These are phyloP conservation scores for Trichonephila inaurata DNA, from an alignment of 1,140 invertebrate genomes.

Conservation along the genomic window DNA sequence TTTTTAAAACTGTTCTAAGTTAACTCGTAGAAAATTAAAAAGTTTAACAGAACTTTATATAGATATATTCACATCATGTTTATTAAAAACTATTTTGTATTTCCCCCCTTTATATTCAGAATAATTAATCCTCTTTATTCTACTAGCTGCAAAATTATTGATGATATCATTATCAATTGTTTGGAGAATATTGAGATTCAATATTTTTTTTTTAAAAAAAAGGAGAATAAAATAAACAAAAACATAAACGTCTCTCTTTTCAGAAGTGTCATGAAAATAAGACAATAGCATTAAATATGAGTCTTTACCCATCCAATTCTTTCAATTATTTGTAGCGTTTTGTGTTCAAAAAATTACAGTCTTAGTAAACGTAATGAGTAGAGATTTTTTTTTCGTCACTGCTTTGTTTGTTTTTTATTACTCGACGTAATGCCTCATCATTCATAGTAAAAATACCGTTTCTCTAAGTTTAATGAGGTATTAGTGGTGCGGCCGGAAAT, in stretches of 20 bases:
- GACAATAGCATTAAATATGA: slow-evolving; percentile 45
- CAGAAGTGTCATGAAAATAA: slow-evolving; percentile 23
- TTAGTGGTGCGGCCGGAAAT: slow-evolving; percentile 68
- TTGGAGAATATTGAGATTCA: too few relatives aligned
- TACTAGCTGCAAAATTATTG: not conserved
- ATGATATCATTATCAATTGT: not conserved
- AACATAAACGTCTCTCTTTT: not conserved
- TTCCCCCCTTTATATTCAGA: not conserved
- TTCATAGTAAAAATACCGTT: slow-evolving; percentile 47
- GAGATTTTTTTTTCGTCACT: slow-evolving; percentile 2
- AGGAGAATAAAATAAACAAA: not conserved
- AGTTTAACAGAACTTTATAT: too few relatives aligned
- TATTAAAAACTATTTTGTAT: too few relatives aligned
- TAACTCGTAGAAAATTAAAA: too few relatives aligned
- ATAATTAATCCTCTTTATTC: not conserved
- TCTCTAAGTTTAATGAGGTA: slow-evolving; percentile 71
- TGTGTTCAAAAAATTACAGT: not conserved
- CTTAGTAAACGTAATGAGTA: slow-evolving; percentile 59
- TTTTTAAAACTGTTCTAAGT: too few relatives aligned
- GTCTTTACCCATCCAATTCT: not conserved
- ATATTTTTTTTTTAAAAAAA: not conserved
- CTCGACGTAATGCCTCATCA: slow-evolving; percentile 50
- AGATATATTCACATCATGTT: too few relatives aligned
- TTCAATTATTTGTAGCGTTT: slow-evolving; percentile 42
- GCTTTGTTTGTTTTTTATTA: not conserved